Conservation (phyloP, 2,113 vertebrate genomes). For the Elachura formosa region DNA sequence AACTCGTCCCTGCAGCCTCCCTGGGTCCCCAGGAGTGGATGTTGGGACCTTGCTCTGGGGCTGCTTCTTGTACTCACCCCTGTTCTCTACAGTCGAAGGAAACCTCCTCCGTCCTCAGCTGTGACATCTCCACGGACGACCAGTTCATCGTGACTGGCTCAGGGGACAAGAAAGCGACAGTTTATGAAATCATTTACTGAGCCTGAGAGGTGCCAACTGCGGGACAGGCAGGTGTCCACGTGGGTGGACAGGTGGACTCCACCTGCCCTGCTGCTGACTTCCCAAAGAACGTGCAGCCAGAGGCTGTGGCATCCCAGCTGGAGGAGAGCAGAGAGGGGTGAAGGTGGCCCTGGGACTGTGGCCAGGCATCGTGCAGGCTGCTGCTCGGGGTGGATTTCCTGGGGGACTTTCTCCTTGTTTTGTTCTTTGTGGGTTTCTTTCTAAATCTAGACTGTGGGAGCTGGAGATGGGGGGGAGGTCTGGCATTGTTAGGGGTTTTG, state of each 20-base stretch:
- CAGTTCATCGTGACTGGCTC: conserved; percentile 97
- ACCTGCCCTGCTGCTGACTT: background rate
- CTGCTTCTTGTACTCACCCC: background rate
- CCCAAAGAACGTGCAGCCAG: background rate
- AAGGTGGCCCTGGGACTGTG: background rate
- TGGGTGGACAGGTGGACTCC: background rate
- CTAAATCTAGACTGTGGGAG: background rate
- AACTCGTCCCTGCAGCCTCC: background rate
- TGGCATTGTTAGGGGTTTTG: background rate
- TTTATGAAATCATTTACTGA: conserved; percentile 98
- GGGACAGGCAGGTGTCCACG: background rate
- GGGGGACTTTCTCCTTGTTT: conserved; percentile 22
- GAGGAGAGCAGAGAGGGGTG: background rate
- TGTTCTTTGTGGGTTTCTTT: background rate
- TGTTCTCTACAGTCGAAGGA: conserved; percentile 84
- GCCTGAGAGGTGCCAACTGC: background rate
- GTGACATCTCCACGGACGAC: conserved; percentile 93
- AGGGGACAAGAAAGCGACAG: conserved; percentile 96
- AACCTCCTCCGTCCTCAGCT: conserved; percentile 94
- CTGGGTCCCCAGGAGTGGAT: accelerated
- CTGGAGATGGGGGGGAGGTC: background rate
- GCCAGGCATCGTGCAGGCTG: background rate
- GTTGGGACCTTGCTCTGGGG: accelerated
- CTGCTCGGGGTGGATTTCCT: background rate
- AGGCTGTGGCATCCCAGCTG: background rate